Conservation (phyloP, 2,888 invertebrate species). For the Heteromurus nitidus region DNA sequence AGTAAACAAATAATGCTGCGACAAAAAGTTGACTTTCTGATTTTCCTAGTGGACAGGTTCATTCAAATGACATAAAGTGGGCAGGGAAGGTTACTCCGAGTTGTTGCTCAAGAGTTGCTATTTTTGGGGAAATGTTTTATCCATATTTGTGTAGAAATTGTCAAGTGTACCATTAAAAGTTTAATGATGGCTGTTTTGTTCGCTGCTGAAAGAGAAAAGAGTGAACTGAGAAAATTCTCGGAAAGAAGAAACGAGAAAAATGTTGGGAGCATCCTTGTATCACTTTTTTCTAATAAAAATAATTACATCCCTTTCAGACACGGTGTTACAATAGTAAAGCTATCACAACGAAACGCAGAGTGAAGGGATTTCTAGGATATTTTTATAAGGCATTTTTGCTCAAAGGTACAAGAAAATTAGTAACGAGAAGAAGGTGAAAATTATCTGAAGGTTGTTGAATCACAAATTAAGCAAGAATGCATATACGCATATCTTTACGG, state of each 20-base stretch:
- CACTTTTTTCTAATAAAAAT: neutral
- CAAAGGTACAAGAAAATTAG: constrained; percentile 24
- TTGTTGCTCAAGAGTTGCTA: constrained; percentile 22
- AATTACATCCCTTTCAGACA: constrained; percentile 21
- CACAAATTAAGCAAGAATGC: neutral
- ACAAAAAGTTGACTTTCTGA: constrained; percentile 25
- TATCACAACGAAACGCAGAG: too few relatives aligned
- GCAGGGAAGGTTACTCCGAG: neutral
- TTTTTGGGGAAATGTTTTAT: constrained; percentile 32
- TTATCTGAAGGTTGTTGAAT: neutral
- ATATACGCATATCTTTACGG: constrained; percentile 23
- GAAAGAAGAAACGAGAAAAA: neutral
- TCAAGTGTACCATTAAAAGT: too few relatives aligned
- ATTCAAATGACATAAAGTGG: too few relatives aligned
- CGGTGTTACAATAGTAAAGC: too few relatives aligned
- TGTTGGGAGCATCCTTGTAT: neutral
- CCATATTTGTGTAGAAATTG: constrained; percentile 11
- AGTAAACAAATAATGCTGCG: constrained; percentile 15
- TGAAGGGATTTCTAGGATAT: too few relatives aligned
- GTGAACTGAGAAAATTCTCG: neutral
- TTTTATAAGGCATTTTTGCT: constrained; percentile 43
- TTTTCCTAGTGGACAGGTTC: neutral
- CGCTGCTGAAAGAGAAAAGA: constrained; percentile 4
- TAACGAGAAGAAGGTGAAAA: neutral
- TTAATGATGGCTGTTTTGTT: too few relatives aligned